Evolutionary conservation across 2,113 vertebrate genomes (phyloP).

Genomic region (Prolemur simus): DNA sequence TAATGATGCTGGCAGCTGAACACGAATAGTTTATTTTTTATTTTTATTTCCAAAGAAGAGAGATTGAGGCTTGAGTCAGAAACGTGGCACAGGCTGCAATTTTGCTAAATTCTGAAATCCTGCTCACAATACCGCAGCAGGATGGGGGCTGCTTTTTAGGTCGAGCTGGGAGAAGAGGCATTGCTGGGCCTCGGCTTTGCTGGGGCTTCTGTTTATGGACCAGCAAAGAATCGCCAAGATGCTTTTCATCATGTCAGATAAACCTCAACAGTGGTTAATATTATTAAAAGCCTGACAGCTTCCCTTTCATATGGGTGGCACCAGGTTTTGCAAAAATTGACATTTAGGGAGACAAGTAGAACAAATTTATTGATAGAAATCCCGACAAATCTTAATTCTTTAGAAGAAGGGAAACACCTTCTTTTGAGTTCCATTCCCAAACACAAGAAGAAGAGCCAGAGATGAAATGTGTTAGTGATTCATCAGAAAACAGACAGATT

Average conservation of each 20-base stretch:
- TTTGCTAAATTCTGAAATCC: not conserved
- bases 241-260: not conserved
- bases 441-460: conserved; percentile 71
- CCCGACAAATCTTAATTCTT: conserved; percentile 13
- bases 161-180: not conserved
- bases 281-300: not conserved
- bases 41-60: conserved; percentile 25
- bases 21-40: not conserved
- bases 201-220: not conserved
- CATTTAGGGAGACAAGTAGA: not conserved
- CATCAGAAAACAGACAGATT: conserved; percentile 67
- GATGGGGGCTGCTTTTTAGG: accelerated
- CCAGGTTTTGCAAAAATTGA: not conserved
- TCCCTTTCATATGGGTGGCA: not conserved
- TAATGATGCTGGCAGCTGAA: not conserved
- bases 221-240: not conserved
- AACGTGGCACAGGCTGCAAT: not conserved
- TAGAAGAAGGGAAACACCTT: conserved; percentile 46
- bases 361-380: not conserved
- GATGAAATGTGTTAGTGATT: conserved; percentile 66
- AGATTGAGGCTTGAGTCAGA: not conserved
- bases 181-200: not conserved
- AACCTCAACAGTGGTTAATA: not conserved
- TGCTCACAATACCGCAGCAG: not conserved
- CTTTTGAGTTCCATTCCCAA: conserved; percentile 60